Evolutionary conservation across 2,888 invertebrate species (phyloP).

Genomic region (Drosophila testacea): DNA sequence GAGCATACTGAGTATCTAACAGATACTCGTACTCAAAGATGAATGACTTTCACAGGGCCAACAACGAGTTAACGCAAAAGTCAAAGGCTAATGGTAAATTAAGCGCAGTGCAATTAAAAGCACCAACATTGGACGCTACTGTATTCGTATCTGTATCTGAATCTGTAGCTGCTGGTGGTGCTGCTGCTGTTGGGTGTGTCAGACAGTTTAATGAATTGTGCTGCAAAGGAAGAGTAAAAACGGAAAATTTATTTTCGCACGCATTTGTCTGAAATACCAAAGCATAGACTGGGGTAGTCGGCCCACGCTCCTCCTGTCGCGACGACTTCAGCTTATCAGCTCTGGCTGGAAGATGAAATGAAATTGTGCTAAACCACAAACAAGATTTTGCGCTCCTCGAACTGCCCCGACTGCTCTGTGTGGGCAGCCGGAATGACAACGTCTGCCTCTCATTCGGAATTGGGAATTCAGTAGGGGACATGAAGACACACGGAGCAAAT

Average conservation of each 20-base stretch:
- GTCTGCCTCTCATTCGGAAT: conserved; percentile 41
- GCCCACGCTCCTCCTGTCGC: conserved; percentile 50
- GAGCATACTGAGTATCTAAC: conserved; percentile 38
- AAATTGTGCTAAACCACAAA: conserved; percentile 79
- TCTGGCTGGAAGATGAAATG: conserved; percentile 69
- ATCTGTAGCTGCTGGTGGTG: conserved; percentile 21
- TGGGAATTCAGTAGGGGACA: conserved; percentile 14
- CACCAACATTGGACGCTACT: conserved; percentile 35
- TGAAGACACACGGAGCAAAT: conserved; percentile 28
- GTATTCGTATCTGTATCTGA: conserved; percentile 30
- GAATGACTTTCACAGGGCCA: conserved; percentile 41
- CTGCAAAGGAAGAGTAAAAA: conserved; percentile 25
- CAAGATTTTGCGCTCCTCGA: conserved; percentile 60
- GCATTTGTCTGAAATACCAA: conserved; percentile 56
- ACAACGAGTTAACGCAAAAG: conserved; percentile 41
- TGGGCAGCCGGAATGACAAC: conserved; percentile 69
- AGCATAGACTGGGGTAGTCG: conserved; percentile 11
- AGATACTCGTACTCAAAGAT: conserved; percentile 33
- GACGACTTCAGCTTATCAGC: conserved; percentile 63
- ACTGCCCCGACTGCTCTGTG: conserved; percentile 44
- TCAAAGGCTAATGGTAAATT: conserved; percentile 81
- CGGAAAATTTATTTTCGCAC: conserved; percentile 71
- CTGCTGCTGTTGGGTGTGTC: conserved; percentile 42
- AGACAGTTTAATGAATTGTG: conserved; percentile 55
- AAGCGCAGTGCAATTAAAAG: conserved; percentile 74